phyloP scores from a whole-genome alignment of 2,113 vertebrate genomes.

The Arvicanthis niloticus region DNA sequence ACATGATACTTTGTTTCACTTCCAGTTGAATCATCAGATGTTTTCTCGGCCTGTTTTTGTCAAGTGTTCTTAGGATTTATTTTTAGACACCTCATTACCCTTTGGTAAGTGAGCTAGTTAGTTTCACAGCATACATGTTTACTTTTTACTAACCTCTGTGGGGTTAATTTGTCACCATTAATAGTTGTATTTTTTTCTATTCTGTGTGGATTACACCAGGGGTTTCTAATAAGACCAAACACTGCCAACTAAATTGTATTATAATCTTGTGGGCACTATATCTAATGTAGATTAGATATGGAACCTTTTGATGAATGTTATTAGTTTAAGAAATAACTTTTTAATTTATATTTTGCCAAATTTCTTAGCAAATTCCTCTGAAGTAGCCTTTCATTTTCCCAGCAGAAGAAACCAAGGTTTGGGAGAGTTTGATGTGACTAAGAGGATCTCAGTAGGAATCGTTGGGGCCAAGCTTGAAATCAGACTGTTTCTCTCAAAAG shows the following conservation, averaged over 20 bases:
- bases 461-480: background rate
- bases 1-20: slow-evolving; percentile 8
- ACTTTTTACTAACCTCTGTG: slow-evolving; percentile 68
- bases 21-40: background rate
- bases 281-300: background rate
- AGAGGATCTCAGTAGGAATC: background rate
- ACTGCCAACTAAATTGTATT: slow-evolving; percentile 9
- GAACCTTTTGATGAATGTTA: slow-evolving; percentile 7
- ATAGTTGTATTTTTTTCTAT: slow-evolving; percentile 66
- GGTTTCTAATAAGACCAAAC: slow-evolving; percentile 71
- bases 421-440: background rate
- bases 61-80: slow-evolving; percentile 14
- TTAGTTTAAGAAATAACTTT: background rate
- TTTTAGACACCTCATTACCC: slow-evolving; percentile 60
- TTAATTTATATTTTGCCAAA: slow-evolving; percentile 19
- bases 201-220: background rate
- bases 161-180: slow-evolving; percentile 76
- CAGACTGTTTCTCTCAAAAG: background rate
- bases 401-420: slow-evolving; percentile 21
- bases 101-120: slow-evolving; percentile 43
- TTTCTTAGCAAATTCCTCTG: slow-evolving; percentile 2
- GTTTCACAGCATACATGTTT: slow-evolving; percentile 66
- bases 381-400: slow-evolving; percentile 11
- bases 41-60: slow-evolving; percentile 21
- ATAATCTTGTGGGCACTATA: background rate